These are phyloP conservation scores for Conopomorpha cramerella DNA, from an alignment of 1,140 invertebrate species.

Conservation along the genomic window DNA sequence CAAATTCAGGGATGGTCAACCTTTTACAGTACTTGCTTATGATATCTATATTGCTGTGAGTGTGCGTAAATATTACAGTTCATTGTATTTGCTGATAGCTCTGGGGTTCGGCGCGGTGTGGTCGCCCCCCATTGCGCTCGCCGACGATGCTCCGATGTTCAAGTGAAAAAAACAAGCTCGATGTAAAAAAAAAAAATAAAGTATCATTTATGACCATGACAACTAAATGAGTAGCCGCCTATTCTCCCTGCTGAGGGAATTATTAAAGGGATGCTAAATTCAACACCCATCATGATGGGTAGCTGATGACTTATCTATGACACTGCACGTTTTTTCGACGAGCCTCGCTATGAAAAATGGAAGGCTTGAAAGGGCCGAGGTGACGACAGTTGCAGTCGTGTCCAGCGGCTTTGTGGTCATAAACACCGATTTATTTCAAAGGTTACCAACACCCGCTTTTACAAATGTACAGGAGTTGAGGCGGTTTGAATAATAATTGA, in stretches of 20 bases:
- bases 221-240: conserved; percentile 24
- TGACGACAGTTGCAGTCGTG: too few species aligned
- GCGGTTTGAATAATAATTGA: too few species aligned
- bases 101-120: conserved; percentile 27
- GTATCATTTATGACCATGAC: conserved; percentile 30
- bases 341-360: conserved; percentile 26
- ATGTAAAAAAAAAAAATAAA: conserved; percentile 27
- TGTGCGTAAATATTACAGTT: conserved; percentile 49
- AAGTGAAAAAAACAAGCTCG: background rate
- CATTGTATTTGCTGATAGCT: conserved; percentile 51
- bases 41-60: conserved; percentile 46
- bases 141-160: too few species aligned
- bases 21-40: conserved; percentile 42
- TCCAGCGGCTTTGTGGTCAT: too few species aligned
- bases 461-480: too few species aligned
- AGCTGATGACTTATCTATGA: conserved; percentile 43
- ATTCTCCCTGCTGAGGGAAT: conserved; percentile 20
- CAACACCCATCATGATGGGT: conserved; percentile 23
- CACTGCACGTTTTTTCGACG: conserved; percentile 20
- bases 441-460: too few species aligned
- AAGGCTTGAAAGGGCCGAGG: too few species aligned
- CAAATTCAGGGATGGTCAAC: conserved; percentile 14
- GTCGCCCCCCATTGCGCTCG: conserved; percentile 38
- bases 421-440: too few species aligned
- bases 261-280: conserved; percentile 37